phyloP scores from a whole-genome alignment of 2,797 vertebrate species.

The Danio albolineatus region DNA sequence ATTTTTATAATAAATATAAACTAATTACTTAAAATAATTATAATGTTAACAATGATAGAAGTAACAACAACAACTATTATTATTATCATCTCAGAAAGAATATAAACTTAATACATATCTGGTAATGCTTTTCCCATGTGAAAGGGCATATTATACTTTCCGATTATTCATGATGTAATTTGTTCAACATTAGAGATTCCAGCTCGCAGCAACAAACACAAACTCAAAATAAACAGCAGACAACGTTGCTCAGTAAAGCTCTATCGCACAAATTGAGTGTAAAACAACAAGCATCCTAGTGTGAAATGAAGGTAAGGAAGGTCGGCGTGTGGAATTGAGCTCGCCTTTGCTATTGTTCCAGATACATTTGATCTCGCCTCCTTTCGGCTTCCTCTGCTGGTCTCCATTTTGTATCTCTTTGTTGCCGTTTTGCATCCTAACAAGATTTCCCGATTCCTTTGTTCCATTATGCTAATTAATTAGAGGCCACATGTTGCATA shows the following conservation, averaged over 20 bases:
- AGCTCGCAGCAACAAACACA: not conserved
- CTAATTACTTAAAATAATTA: no score
- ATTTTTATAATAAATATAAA: no score
- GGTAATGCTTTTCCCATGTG: no score
- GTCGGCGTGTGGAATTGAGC: not conserved
- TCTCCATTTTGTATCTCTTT: constrained; percentile 31
- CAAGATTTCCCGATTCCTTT: constrained; percentile 34
- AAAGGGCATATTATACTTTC: not conserved
- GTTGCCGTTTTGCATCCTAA: constrained; percentile 39
- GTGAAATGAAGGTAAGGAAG: not conserved
- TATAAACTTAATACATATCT: no score
- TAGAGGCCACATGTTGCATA: constrained; percentile 19
- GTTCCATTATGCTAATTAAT: constrained; percentile 33
- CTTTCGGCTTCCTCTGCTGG: not conserved
- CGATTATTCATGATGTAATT: not conserved
- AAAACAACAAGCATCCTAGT: not conserved
- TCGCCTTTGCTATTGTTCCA: not conserved
- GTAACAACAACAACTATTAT: no score
- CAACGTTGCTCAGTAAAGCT: not conserved
- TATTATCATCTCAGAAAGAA: no score
- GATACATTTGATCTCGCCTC: not conserved
- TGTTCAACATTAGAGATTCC: not conserved
- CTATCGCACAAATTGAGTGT: not conserved
- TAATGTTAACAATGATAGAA: no score
- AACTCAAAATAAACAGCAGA: not conserved